Conservation (phyloP, 2,113 vertebrate species). For the Martes martes region DNA sequence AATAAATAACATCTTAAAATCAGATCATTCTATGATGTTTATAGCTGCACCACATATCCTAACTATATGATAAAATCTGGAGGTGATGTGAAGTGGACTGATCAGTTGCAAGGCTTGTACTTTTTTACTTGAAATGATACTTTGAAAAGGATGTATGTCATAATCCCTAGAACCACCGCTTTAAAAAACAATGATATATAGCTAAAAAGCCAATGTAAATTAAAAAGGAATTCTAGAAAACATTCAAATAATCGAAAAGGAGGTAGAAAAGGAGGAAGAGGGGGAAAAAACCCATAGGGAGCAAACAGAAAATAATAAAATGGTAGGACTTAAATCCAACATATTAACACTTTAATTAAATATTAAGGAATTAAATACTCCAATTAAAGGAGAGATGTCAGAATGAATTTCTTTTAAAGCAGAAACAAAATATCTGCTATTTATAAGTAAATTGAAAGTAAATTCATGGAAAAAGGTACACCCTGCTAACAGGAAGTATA, state of each 20-base stretch:
- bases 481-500: neutral
- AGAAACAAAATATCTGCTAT: neutral
- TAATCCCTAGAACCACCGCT: neutral
- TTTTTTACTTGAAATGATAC: neutral
- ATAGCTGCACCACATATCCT: neutral
- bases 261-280: neutral
- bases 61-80: neutral
- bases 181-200: neutral
- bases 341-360: neutral
- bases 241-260: neutral
- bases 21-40: neutral
- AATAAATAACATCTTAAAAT: neutral
- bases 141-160: neutral
- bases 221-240: constrained; percentile 11
- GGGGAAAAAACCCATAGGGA: neutral
- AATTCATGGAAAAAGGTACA: neutral
- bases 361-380: neutral
- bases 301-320: neutral
- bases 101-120: neutral
- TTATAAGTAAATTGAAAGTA: neutral
- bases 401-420: neutral
- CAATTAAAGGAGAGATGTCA: neutral
- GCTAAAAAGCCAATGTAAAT: neutral
- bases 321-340: neutral
- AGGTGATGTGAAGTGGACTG: neutral